Base-by-base conservation (phyloP, 2,113 vertebrate genomes). In the Todiramphus chloris region DNA sequence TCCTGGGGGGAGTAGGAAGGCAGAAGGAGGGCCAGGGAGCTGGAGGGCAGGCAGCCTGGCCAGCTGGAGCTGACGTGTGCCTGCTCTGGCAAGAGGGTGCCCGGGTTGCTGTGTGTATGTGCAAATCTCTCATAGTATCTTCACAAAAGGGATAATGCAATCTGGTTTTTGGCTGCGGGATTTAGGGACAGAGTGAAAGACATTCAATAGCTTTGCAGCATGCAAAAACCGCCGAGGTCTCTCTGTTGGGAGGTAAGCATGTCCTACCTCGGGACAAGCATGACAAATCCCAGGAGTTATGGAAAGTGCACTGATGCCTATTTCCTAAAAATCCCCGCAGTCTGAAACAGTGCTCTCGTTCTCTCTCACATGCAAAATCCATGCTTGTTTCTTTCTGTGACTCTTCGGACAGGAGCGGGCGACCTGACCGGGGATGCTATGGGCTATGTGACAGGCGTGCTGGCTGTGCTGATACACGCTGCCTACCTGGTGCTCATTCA, bases 401-500 rank as follows among this genome's bases (percentile, higher is more conserved):
- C 75, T 95, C 51, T 84, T 75, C 78, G 3, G 4, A n/a, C 98
- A 99, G 99, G 99, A 94, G 99, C 99, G 3, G 99, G 99, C 28
- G 99, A 99, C 94, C 98, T 99, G 90, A 99, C 98, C 0, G 99
- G 99, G 7, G 99, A 99, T 75, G 98, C 98, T 6, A 97, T 99
- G 37, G 99, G 99, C 39, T 99, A 99, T 68, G 98, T 99, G 78
- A 99, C 99, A 0, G 99, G 99, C 0, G 98, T 99, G 66, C 97
- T 99, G 98, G 99, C 99, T 0, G 99, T 99, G 56, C 98, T 99
- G 96, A 98, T 99, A 88, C 99, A 99, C 5, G 99, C 99, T 43
- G 99, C 98, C 79, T 99, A 99, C 97, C 98, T 99, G 97, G 99
- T 99, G 59, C 98, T 99, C 93, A 99, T 99, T 95, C 99, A 99